These are phyloP conservation scores for Archips crataeganus DNA, from an alignment of 2,888 invertebrate species.

Conservation along the genomic window DNA sequence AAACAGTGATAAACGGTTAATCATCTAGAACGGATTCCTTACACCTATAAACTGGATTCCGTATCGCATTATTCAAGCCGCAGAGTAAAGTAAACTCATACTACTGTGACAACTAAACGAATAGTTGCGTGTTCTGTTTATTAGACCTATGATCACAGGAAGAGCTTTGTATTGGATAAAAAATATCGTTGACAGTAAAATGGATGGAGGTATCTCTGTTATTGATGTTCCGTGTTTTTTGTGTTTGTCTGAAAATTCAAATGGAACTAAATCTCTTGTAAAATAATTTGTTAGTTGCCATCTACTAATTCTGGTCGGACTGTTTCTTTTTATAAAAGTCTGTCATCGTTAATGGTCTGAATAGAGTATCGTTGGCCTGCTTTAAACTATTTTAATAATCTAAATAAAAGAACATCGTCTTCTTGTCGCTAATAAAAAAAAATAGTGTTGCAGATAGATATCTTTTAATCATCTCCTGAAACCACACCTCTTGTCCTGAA, in stretches of 20 bases:
- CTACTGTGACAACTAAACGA: slow-evolving; percentile 60
- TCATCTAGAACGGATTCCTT: slow-evolving; percentile 66
- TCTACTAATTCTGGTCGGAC: not conserved
- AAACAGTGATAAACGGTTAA: slow-evolving; percentile 65
- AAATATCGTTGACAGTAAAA: slow-evolving; percentile 9
- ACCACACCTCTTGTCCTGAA: too few species aligned
- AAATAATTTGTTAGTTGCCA: not conserved
- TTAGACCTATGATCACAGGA: slow-evolving; percentile 53
- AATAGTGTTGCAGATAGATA: too few species aligned
- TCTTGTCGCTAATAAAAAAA: too few species aligned
- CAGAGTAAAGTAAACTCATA: slow-evolving; percentile 59
- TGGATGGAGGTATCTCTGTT: slow-evolving; percentile 15
- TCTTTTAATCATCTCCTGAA: too few species aligned
- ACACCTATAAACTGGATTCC: slow-evolving; percentile 64
- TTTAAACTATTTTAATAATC: too few species aligned
- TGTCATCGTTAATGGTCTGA: not conserved
- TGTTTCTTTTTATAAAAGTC: not conserved
- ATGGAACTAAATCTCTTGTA: not conserved
- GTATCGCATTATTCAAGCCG: slow-evolving; percentile 58
- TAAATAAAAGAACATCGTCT: too few species aligned
- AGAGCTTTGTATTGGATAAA: not conserved
- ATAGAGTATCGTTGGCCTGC: too few species aligned
- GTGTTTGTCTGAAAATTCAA: slow-evolving; percentile 8
- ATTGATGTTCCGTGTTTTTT: slow-evolving; percentile 20
- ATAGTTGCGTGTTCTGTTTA: slow-evolving; percentile 66